phyloP scores from a whole-genome alignment of 2,888 invertebrate species.

The Teinopalpus imperialis region DNA sequence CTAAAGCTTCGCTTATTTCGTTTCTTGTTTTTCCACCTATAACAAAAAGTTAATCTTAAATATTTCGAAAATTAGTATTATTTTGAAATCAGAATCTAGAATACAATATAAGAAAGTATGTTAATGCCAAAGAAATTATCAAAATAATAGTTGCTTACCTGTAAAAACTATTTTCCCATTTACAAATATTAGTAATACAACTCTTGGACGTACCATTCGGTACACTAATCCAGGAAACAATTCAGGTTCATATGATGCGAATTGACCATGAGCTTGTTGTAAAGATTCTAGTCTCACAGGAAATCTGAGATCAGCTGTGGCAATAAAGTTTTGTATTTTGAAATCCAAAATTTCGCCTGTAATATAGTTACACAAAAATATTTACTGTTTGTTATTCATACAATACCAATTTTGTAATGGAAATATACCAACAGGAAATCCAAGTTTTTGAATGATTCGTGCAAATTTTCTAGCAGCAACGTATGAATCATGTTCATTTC shows the following conservation, averaged over 20 bases:
- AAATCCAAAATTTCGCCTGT: slow-evolving; percentile 88
- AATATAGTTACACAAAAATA: slow-evolving; percentile 37
- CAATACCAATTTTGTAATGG: too few relatives aligned
- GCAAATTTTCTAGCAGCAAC: slow-evolving; percentile 91
- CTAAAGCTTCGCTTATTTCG: slow-evolving; percentile 96
- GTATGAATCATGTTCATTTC: slow-evolving; percentile 89
- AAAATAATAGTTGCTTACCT: slow-evolving; percentile 49
- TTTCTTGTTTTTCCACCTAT: slow-evolving; percentile 93
- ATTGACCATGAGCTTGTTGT: slow-evolving; percentile 88
- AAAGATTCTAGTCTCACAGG: slow-evolving; percentile 88
- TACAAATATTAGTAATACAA: slow-evolving; percentile 99
- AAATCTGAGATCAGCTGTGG: slow-evolving; percentile 88
- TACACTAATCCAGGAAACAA: slow-evolving; percentile 99
- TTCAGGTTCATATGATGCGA: slow-evolving; percentile 97
- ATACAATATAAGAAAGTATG: background rate
- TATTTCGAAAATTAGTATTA: too few relatives aligned
- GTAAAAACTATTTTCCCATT: slow-evolving; percentile 99
- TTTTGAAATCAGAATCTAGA: background rate
- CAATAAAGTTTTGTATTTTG: slow-evolving; percentile 90
- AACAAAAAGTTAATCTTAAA: slow-evolving; percentile 38
- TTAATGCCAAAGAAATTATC: background rate
- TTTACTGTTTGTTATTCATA: background rate
- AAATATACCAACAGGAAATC: slow-evolving; percentile 85
- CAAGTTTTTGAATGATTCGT: slow-evolving; percentile 90
- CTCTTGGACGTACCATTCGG: slow-evolving; percentile 97